phyloP scores from a whole-genome alignment of 2,113 vertebrate genomes.

The Lichenostomus cassidix region DNA sequence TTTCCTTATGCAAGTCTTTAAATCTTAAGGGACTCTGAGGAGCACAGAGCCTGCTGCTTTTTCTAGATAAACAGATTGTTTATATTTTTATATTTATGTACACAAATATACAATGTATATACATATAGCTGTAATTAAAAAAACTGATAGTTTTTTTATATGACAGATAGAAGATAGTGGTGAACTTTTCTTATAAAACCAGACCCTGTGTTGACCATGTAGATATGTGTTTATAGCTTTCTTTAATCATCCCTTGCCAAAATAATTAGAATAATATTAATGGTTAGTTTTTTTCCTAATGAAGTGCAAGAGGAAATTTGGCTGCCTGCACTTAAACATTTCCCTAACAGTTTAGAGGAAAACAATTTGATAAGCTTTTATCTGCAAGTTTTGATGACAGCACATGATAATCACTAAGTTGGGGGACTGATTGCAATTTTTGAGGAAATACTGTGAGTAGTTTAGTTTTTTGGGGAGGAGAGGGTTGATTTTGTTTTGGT shows the following conservation, averaged over 20 bases:
- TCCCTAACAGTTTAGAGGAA: neutral
- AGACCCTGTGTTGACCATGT: neutral
- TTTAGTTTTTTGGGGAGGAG: neutral
- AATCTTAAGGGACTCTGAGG: neutral
- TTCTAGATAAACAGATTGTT: neutral
- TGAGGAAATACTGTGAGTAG: neutral
- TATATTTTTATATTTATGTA: neutral
- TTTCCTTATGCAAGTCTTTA: neutral
- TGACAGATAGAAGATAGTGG: neutral
- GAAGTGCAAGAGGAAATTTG: neutral
- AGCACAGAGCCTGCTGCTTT: neutral
- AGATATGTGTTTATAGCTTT: neutral
- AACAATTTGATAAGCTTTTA: neutral
- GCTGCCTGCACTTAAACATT: neutral
- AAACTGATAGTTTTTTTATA: rapidly evolving
- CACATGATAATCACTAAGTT: neutral
- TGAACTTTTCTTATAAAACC: neutral
- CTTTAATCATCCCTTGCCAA: neutral
- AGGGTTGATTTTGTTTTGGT: neutral
- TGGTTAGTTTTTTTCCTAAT: neutral
- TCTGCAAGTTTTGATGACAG: neutral
- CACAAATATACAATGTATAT: neutral
- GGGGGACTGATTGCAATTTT: neutral
- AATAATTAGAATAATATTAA: neutral
- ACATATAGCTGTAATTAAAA: rapidly evolving